Evolutionary conservation across 2,113 vertebrate species (phyloP).

Genomic region (Ammospiza nelsoni): DNA sequence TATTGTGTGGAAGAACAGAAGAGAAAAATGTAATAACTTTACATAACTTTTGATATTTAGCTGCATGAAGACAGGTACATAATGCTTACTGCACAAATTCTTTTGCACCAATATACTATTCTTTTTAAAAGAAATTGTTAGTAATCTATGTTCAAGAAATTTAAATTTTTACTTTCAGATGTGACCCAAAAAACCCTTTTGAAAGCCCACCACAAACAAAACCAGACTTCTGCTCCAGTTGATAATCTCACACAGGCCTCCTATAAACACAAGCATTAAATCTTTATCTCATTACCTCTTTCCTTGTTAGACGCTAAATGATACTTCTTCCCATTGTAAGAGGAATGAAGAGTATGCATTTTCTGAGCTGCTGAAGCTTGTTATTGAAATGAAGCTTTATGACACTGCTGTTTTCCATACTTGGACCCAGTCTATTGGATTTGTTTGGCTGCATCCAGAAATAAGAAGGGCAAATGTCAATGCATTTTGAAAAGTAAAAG

Average conservation of each 20-base stretch:
- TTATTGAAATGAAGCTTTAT: conserved; percentile 87
- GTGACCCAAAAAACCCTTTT: background rate
- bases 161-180: background rate
- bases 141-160: background rate
- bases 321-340: conserved; percentile 68
- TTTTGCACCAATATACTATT: background rate
- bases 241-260: conserved; percentile 29
- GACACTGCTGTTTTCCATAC: conserved; percentile 72
- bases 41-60: background rate
- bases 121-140: background rate
- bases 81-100: background rate
- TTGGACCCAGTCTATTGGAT: conserved; percentile 61
- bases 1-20: background rate
- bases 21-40: background rate
- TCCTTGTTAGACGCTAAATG: conserved; percentile 66
- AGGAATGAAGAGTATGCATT: conserved; percentile 75
- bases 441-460: conserved; percentile 61
- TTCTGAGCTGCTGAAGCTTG: conserved; percentile 83
- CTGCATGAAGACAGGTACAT: background rate
- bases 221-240: background rate
- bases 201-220: background rate
- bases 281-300: conserved; percentile 72
- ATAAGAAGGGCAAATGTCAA: conserved; percentile 72
- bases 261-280: conserved; percentile 56
- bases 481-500: conserved; percentile 58